phyloP scores from a whole-genome alignment of 2,888 invertebrate species.

The Galeruca laticollis region DNA sequence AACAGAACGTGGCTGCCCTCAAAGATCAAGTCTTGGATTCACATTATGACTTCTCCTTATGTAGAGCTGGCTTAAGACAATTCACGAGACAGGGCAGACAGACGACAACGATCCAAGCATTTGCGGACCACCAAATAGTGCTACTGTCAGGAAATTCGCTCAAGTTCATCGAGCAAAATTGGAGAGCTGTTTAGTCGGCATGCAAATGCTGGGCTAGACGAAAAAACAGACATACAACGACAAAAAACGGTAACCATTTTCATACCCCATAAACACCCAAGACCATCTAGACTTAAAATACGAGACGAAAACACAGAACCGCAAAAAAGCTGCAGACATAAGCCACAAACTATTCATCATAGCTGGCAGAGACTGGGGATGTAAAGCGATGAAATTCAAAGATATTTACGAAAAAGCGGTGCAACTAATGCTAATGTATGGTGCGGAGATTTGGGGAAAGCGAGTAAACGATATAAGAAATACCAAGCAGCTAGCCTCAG shows the following conservation, averaged over 20 bases:
- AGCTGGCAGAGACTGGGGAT: too few relatives aligned
- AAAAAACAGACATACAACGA: background rate
- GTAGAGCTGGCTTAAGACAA: background rate
- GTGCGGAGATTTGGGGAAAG: too few relatives aligned
- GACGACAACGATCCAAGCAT: background rate
- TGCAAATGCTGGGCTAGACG: background rate
- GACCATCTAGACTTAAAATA: background rate
- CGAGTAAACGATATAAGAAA: background rate
- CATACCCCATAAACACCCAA: background rate
- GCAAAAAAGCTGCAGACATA: background rate
- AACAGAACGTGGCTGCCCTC: too few relatives aligned
- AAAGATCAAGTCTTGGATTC: too few relatives aligned
- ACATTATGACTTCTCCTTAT: background rate
- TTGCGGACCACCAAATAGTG: background rate
- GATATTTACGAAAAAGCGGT: background rate
- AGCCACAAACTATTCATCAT: background rate
- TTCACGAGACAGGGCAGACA: background rate
- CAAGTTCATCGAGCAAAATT: background rate
- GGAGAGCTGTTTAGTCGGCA: background rate
- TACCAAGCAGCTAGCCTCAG: background rate
- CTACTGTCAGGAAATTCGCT: too few relatives aligned
- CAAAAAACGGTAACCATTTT: background rate
- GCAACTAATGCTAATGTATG: background rate
- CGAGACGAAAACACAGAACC: background rate
- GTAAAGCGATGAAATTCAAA: background rate